phyloP scores from a whole-genome alignment of 2,113 vertebrate species.

The Terrapene triunguis region DNA sequence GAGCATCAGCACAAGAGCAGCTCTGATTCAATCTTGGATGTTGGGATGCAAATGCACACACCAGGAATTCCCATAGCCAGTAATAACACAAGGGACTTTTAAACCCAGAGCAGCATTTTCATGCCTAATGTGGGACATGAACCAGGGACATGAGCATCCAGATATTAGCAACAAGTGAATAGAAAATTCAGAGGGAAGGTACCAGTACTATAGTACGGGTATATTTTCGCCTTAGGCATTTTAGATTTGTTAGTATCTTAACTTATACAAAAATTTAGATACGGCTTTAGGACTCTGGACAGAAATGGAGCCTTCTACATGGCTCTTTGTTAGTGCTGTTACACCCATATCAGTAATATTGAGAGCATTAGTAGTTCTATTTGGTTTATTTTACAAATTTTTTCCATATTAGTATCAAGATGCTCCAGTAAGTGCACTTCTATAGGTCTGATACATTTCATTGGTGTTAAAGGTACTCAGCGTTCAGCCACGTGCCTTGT shows the following conservation, averaged over 20 bases:
- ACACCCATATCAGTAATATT: background rate
- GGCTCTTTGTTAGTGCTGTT: background rate
- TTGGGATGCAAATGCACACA: background rate
- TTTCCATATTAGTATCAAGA: background rate
- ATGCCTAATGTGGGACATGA: background rate
- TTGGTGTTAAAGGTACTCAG: background rate
- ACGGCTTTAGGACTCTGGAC: background rate
- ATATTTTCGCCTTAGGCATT: background rate
- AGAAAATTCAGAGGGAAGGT: background rate
- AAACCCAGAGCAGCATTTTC: background rate
- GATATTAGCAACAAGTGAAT: background rate
- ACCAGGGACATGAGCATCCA: background rate
- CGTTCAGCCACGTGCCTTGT: background rate
- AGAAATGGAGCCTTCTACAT: background rate
- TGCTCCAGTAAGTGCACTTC: background rate
- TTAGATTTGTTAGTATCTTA: background rate
- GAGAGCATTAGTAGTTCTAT: accelerated
- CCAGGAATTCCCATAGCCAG: background rate
- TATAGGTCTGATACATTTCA: background rate
- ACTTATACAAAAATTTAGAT: background rate
- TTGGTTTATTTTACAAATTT: background rate
- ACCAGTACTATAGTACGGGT: background rate
- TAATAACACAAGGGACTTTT: background rate
- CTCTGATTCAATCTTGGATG: background rate
- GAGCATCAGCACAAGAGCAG: background rate